phyloP scores from a whole-genome alignment of 2,113 vertebrate genomes.

The Poeciliopsis turrubarensis region DNA sequence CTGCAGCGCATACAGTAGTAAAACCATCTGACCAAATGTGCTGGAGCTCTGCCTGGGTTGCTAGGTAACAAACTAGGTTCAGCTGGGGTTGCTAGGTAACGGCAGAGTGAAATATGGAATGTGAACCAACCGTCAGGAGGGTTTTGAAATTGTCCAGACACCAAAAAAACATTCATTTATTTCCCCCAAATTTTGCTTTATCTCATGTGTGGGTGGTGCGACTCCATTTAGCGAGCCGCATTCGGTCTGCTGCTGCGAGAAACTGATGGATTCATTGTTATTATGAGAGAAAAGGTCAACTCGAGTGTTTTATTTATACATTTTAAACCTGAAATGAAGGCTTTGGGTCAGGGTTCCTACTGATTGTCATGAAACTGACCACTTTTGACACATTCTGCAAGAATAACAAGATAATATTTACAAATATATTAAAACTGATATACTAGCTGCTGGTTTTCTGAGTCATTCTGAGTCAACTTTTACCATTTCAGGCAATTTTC shows the following conservation, averaged over 20 bases:
- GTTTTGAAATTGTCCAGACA: too few species aligned
- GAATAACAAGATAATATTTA: background rate
- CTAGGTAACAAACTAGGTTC: too few species aligned
- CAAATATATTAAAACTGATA: background rate
- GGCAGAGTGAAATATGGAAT: too few species aligned
- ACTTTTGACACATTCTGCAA: background rate
- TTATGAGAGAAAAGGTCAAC: background rate
- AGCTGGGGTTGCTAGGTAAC: too few species aligned
- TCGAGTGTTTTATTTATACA: background rate
- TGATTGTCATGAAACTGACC: background rate
- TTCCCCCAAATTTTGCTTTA: constrained; percentile 16
- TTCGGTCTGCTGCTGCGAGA: constrained; percentile 30
- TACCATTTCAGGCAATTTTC: too few species aligned
- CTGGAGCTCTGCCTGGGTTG: too few species aligned
- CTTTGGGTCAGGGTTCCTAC: background rate
- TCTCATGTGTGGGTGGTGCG: constrained; percentile 49
- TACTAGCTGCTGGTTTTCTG: background rate
- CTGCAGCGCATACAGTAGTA: too few species aligned
- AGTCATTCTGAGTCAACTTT: background rate
- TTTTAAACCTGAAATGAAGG: background rate
- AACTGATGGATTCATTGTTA: constrained; percentile 2
- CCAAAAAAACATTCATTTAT: too few species aligned
- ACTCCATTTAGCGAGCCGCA: constrained; percentile 32
- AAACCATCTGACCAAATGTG: too few species aligned
- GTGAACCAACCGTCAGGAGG: too few species aligned